A percentile compares a stretch with the other conserved stretches of the same genome.
Conservation (phyloP, 2,797 vertebrate genomes). For the Capromys pilorides region DNA sequence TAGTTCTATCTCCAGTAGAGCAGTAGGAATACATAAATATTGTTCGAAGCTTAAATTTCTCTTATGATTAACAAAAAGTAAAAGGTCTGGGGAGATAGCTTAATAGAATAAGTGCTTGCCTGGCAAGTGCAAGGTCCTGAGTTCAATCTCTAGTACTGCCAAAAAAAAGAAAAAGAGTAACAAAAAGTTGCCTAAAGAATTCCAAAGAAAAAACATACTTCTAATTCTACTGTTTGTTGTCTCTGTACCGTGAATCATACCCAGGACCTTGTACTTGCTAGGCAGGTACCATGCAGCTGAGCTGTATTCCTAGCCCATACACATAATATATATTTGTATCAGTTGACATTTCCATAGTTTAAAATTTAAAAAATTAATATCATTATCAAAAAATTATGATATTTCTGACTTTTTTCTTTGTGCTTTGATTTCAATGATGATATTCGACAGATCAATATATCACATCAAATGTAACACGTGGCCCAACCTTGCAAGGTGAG, state of each 20-base stretch:
- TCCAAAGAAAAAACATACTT: background rate
- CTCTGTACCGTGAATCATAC: too few species aligned
- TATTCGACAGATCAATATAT: background rate
- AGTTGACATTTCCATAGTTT: background rate
- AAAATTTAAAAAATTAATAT: background rate
- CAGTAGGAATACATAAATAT: background rate
- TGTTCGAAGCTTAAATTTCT: background rate
- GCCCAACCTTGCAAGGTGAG: background rate
- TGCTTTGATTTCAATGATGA: background rate
- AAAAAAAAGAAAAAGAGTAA: background rate
- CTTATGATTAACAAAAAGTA: background rate
- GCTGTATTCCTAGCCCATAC: too few species aligned
- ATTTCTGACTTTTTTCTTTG: conserved; percentile 1
- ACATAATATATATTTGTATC: background rate
- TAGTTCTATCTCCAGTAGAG: background rate
- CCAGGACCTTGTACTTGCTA: too few species aligned
- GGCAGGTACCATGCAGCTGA: too few species aligned
- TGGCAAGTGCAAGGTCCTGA: too few species aligned
- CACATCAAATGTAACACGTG: background rate
- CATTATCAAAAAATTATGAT: background rate
- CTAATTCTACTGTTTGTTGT: too few species aligned
- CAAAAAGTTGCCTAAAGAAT: background rate
- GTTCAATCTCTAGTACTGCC: too few species aligned
- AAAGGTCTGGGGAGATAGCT: too few species aligned
- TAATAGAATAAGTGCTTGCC: too few species aligned